Evolutionary conservation across 2,888 invertebrate genomes (phyloP).

Genomic region (Diadegma fenestrale): DNA sequence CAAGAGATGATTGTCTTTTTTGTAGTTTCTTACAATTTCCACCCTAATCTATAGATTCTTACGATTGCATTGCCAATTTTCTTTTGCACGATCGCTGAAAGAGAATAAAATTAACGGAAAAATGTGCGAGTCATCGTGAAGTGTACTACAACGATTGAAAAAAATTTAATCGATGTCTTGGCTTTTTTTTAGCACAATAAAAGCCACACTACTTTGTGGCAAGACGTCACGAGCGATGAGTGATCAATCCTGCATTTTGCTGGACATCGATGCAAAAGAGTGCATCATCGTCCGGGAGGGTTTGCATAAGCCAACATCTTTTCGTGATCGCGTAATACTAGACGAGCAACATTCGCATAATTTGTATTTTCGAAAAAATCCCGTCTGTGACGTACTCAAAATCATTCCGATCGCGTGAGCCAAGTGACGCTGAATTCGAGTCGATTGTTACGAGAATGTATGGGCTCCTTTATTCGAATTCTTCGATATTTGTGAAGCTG

Average conservation of each 20-base stretch:
- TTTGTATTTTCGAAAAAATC: conserved; percentile 63
- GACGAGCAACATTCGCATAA: conserved; percentile 47
- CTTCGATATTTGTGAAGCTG: no score
- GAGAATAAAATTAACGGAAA: not conserved
- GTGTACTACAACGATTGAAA: conserved; percentile 2
- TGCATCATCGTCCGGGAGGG: conserved; percentile 13
- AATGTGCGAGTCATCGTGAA: conserved; percentile 20
- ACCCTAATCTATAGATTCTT: not conserved
- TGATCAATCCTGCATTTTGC: conserved; percentile 37
- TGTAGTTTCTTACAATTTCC: not conserved
- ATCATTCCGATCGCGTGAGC: conserved; percentile 56
- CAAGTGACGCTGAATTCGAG: conserved; percentile 40
- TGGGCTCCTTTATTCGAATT: conserved; percentile 2
- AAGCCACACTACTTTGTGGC: conserved; percentile 26
- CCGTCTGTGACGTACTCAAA: conserved; percentile 54
- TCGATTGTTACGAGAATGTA: not conserved
- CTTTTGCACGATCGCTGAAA: not conserved
- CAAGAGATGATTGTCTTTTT: not conserved
- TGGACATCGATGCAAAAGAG: conserved; percentile 12
- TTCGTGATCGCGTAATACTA: conserved; percentile 50
- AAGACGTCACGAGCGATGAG: conserved; percentile 44
- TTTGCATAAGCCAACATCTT: conserved; percentile 56
- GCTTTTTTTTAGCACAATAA: conserved; percentile 32
- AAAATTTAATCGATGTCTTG: conserved; percentile 46
- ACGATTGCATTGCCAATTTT: not conserved